Base-by-base conservation (phyloP, 2,888 invertebrate genomes). In the Tyria jacobaeae region DNA sequence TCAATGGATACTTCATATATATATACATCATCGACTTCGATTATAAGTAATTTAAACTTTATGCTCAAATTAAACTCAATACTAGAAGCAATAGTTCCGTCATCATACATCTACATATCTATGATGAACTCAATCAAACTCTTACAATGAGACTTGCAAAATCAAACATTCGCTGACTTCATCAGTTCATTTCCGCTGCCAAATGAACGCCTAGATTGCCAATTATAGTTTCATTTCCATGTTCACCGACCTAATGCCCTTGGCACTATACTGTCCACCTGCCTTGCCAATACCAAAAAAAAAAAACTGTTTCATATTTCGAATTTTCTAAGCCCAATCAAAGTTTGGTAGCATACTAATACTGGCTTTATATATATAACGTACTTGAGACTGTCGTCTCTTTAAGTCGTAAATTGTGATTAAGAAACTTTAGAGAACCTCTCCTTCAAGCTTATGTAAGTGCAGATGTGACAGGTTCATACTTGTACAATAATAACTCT, bases 161-260 rank as follows among this genome's bases (percentile, higher is more conserved):
- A 69, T 63, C 51, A 41, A 57, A 55, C 69, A 70, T 64, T 74
- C 77, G 72, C 77, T 71, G 60, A 66, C 60, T 71, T 68, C 77
- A 82, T 88, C 81, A 85, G 70, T 63, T 68, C 60, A 87, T 86
- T 82, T 89, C 89, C 89, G 88, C 57, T 71, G 57, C 65, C 78
- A 71, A 83, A 86, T 79, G 82, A 80, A 73, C 71, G 71, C 68
- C 62, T 69, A 79, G 84, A 89, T 89, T 87, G 89, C 75, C 89
- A 89, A 89, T 89, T 83, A 87, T 66, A 67, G 79, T 74, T 83
- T 78, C 76, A 89, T 89, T 89, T 89, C 88, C 88, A 73, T 41
- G 57, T 53, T 47, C 57, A 51, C 60, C 62, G 62, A 64, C 73
- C 70, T 62, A 73, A 66, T 69, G 70, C 57, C 65, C 61, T 73